phyloP scores from a whole-genome alignment of 2,113 vertebrate genomes.

The Pyrgilauda ruficollis region DNA sequence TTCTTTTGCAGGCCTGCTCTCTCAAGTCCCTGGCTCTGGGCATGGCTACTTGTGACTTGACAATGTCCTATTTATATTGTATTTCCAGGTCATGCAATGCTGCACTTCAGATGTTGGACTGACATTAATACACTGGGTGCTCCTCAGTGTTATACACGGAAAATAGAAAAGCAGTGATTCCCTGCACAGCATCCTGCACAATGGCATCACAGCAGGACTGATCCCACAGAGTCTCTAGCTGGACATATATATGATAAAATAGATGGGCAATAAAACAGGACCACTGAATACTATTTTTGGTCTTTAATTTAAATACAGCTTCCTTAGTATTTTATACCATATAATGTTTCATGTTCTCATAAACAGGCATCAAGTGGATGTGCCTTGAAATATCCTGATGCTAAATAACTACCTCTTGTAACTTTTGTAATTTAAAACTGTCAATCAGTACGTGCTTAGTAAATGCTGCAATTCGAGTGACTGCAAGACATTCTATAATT shows the following conservation, averaged over 20 bases:
- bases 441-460: neutral
- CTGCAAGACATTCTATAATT: neutral
- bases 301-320: neutral
- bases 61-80: neutral
- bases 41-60: neutral
- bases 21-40: neutral
- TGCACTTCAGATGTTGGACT: neutral
- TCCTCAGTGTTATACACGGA: neutral
- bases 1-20: neutral
- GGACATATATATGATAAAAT: neutral
- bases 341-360: neutral
- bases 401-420: neutral
- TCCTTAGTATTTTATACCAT: neutral
- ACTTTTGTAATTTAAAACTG: neutral
- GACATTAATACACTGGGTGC: neutral
- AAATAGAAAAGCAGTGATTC: neutral
- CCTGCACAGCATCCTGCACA: neutral
- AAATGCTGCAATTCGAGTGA: neutral
- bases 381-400: neutral
- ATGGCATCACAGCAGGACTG: too few relatives aligned
- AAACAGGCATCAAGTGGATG: neutral
- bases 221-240: neutral
- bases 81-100: neutral
- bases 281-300: accelerated
- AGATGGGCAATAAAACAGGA: neutral